These are phyloP conservation scores for Callitettix versicolor DNA, from an alignment of 1,140 invertebrate genomes.

Conservation along the genomic window DNA sequence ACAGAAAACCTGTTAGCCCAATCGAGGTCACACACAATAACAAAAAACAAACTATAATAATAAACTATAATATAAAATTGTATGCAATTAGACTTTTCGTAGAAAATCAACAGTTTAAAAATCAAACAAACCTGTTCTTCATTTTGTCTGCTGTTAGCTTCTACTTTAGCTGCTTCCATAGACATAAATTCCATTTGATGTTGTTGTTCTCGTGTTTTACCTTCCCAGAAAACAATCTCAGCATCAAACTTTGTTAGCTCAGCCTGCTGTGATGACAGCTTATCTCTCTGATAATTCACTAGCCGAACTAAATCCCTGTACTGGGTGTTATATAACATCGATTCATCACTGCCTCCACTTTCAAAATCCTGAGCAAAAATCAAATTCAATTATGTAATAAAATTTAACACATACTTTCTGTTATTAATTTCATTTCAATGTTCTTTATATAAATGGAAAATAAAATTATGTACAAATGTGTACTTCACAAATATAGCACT, in stretches of 20 bases:
- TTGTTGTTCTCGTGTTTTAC: slow-evolving; percentile 73
- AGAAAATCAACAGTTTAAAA: too few relatives aligned
- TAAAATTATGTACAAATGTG: too few relatives aligned
- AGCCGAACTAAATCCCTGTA: slow-evolving; percentile 71
- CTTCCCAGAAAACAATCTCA: slow-evolving; percentile 82
- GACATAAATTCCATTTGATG: slow-evolving; percentile 71
- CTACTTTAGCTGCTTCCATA: slow-evolving; percentile 67
- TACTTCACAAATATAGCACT: too few relatives aligned
- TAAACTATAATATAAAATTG: too few relatives aligned
- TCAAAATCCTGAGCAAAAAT: slow-evolving; percentile 34
- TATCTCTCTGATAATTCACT: slow-evolving; percentile 82
- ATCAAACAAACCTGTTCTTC: slow-evolving; percentile 67
- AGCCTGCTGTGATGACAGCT: slow-evolving; percentile 74
- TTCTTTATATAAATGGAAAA: too few relatives aligned
- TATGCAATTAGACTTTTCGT: too few relatives aligned
- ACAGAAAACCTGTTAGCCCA: too few relatives aligned
- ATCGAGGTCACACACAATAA: too few relatives aligned
- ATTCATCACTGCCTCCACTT: slow-evolving; percentile 32
- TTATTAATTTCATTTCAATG: too few relatives aligned
- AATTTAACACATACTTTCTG: too few relatives aligned
- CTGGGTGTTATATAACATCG: slow-evolving; percentile 43
- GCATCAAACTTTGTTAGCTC: slow-evolving; percentile 83
- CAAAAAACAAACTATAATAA: too few relatives aligned
- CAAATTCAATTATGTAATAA: too few relatives aligned
- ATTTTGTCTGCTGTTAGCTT: slow-evolving; percentile 58